phyloP scores from a whole-genome alignment of 1,140 invertebrate species.

The Chionoecetes opilio region DNA sequence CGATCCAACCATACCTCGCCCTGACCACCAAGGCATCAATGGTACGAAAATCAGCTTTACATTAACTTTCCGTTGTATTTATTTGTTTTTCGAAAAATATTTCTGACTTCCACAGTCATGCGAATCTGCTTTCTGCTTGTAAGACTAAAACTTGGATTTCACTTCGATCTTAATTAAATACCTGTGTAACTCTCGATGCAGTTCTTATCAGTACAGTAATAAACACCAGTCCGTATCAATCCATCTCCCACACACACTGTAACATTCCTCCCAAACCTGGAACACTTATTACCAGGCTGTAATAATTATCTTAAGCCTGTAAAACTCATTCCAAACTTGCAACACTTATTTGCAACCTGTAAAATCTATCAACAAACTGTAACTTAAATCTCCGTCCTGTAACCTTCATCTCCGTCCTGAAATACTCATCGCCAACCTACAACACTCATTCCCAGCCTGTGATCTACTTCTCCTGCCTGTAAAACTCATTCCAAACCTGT shows the following conservation, averaged over 20 bases:
- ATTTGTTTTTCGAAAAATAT: too few species aligned
- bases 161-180: too few species aligned
- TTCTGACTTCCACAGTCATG: too few species aligned
- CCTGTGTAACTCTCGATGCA: neutral
- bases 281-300: neutral
- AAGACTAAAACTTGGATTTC: too few species aligned
- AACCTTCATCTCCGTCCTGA: neutral
- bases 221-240: too few species aligned
- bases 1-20: neutral
- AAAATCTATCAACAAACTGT: neutral
- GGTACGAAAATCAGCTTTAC: too few species aligned
- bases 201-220: neutral
- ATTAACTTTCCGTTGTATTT: too few species aligned
- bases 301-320: neutral
- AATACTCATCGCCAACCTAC: neutral
- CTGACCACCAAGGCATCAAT: too few species aligned
- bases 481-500: neutral
- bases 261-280: neutral
- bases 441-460: neutral
- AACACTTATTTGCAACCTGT: neutral
- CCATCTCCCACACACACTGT: neutral
- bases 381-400: neutral
- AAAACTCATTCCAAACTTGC: neutral
- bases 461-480: neutral
- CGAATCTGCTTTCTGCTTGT: too few species aligned